These are phyloP conservation scores for Selene dorsalis DNA, from an alignment of 2,797 vertebrate genomes.

Conservation along the genomic window DNA sequence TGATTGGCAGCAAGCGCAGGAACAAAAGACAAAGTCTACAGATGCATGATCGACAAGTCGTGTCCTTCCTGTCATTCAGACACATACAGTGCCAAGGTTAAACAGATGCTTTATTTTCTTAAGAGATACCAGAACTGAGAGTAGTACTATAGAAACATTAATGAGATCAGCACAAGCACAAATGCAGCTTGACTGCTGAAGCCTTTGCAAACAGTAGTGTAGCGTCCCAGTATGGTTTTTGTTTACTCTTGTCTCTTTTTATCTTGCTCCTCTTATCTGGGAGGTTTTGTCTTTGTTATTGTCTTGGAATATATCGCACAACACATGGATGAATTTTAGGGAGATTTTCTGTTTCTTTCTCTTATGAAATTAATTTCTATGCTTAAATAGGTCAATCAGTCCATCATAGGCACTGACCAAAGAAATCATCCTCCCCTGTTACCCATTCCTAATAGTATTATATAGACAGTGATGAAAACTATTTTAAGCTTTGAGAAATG, in stretches of 20 bases:
- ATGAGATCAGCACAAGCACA: slow-evolving; percentile 31
- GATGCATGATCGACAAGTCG: slow-evolving; percentile 46
- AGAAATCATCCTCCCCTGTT: slow-evolving; percentile 49
- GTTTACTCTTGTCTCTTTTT: slow-evolving; percentile 42
- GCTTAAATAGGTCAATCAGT: slow-evolving; percentile 49
- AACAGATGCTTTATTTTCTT: slow-evolving; percentile 50
- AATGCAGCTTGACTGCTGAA: slow-evolving; percentile 23
- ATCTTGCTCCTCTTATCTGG: slow-evolving; percentile 26
- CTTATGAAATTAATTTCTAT: slow-evolving; percentile 8
- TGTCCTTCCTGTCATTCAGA: slow-evolving; percentile 43
- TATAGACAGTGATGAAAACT: slow-evolving; percentile 59
- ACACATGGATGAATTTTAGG: slow-evolving; percentile 11
- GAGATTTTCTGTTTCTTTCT: too few species aligned
- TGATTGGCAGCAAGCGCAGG: slow-evolving; percentile 62
- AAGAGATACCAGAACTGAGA: neutral
- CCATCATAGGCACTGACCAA: slow-evolving; percentile 51
- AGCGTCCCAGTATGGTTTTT: slow-evolving; percentile 21
- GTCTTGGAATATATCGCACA: slow-evolving; percentile 7
- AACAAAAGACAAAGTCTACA: slow-evolving; percentile 36
- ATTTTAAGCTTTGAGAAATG: slow-evolving; percentile 57
- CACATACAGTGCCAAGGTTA: slow-evolving; percentile 56
- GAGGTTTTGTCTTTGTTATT: slow-evolving; percentile 28
- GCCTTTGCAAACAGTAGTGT: slow-evolving; percentile 36
- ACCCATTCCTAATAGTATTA: slow-evolving; percentile 57
- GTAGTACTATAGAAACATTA: slow-evolving; percentile 6